Percentiles rank a stretch among this genome's conserved stretches.
These are phyloP conservation scores for Andricus quercusramuli DNA, from an alignment of 2,888 invertebrate genomes.

Conservation along the genomic window DNA sequence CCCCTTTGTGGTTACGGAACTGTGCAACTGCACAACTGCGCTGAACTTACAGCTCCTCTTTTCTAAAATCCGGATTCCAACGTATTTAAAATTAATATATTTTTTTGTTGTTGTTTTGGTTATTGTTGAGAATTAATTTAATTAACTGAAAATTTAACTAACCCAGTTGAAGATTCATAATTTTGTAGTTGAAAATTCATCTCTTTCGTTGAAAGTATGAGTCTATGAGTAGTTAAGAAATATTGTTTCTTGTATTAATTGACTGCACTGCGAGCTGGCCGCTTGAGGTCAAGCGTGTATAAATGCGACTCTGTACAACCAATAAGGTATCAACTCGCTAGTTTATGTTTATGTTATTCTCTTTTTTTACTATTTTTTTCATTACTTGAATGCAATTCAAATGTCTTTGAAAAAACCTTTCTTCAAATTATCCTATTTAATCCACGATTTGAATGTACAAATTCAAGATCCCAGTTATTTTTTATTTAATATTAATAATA, in stretches of 20 bases:
- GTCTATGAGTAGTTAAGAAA: slow-evolving; percentile 43
- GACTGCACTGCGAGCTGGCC: slow-evolving; percentile 21
- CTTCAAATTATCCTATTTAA: not conserved
- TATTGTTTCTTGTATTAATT: slow-evolving; percentile 42
- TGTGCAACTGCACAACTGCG: no score
- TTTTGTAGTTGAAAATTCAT: no score
- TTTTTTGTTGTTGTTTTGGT: no score
- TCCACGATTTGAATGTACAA: not conserved
- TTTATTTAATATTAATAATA: not conserved
- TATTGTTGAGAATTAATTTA: no score
- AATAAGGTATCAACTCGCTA: slow-evolving; percentile 1
- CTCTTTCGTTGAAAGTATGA: no score
- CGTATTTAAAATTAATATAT: no score
- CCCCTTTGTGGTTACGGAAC: no score
- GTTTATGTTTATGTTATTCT: slow-evolving; percentile 35
- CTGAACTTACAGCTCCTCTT: no score
- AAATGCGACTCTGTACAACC: slow-evolving; percentile 15
- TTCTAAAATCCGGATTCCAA: no score
- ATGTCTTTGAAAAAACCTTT: not conserved
- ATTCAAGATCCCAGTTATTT: not conserved
- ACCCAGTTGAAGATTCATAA: no score
- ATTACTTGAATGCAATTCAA: slow-evolving; percentile 14
- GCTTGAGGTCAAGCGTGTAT: slow-evolving; percentile 33
- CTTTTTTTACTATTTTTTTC: slow-evolving; percentile 18
- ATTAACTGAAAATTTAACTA: no score